phyloP scores from a whole-genome alignment of 2,113 vertebrate species.

The Pontoporia blainvillei region DNA sequence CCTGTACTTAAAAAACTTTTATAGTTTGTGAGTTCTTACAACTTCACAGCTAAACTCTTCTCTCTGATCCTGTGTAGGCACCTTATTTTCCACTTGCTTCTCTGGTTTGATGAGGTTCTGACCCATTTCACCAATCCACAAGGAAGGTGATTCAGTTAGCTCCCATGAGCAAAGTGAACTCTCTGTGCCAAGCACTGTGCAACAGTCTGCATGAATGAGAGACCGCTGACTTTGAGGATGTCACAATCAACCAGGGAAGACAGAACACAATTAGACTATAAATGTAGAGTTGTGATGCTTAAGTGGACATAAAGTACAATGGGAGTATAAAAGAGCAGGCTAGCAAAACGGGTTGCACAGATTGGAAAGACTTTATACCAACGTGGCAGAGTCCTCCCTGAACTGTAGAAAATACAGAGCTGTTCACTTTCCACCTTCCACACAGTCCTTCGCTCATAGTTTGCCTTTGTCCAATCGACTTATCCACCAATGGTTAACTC shows the following conservation, averaged over 20 bases:
- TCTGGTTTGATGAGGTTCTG: neutral
- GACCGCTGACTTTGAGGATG: neutral
- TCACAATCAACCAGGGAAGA: neutral
- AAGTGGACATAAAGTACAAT: neutral
- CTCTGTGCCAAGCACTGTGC: neutral
- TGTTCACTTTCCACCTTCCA: neutral
- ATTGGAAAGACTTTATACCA: neutral
- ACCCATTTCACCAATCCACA: neutral
- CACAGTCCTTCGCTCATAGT: neutral
- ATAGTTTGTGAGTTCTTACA: slow-evolving; percentile 42
- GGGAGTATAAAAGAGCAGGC: neutral
- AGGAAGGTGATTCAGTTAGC: neutral
- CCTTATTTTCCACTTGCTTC: slow-evolving; percentile 26
- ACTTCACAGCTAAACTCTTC: slow-evolving; percentile 34
- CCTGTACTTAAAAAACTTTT: slow-evolving; percentile 49
- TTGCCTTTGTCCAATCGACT: neutral
- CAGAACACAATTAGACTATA: neutral
- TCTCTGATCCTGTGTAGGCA: neutral
- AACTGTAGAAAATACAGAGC: neutral
- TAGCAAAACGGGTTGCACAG: neutral
- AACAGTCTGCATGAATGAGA: neutral
- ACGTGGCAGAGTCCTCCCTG: rapidly evolving
- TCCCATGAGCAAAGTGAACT: neutral
- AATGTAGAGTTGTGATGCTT: neutral
- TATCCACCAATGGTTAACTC: neutral